phyloP scores from a whole-genome alignment of 1,140 invertebrate species.

The Leptinotarsa texana region DNA sequence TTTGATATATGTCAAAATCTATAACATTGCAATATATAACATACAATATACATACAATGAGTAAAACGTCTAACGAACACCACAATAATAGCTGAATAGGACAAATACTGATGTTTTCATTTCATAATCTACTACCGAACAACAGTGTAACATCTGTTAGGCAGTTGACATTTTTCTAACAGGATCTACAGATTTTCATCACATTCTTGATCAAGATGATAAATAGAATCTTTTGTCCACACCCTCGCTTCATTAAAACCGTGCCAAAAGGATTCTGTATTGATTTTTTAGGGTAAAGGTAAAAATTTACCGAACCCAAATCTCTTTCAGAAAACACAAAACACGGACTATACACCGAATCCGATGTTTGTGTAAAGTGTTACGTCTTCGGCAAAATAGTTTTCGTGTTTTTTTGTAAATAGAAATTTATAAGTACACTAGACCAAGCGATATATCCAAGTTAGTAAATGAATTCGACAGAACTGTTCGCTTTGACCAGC shows the following conservation, averaged over 20 bases:
- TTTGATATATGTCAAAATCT: too few species aligned
- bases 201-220: constrained; percentile 24
- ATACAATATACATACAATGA: neutral
- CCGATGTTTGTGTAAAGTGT: constrained; percentile 27
- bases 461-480: neutral
- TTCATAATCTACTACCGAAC: neutral
- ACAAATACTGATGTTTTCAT: constrained; percentile 6
- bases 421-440: constrained; percentile 22
- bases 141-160: neutral
- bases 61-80: too few species aligned
- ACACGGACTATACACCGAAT: constrained; percentile 17
- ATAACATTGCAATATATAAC: neutral
- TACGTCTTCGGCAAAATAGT: constrained; percentile 15
- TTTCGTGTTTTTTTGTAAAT: constrained; percentile 28
- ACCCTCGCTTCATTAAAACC: constrained; percentile 21
- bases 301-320: constrained; percentile 12
- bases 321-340: constrained; percentile 23
- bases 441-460: neutral
- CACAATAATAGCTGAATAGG: neutral
- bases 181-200: constrained; percentile 29
- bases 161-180: constrained; percentile 19
- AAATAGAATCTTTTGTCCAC: constrained; percentile 25
- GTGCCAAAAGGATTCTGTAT: constrained; percentile 19
- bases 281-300: constrained; percentile 10
- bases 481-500: constrained; percentile 2